Percentiles rank a stretch among this genome's conserved stretches.
These are phyloP conservation scores for Tapirus indicus DNA, from an alignment of 2,797 vertebrate genomes.

Conservation along the genomic window DNA sequence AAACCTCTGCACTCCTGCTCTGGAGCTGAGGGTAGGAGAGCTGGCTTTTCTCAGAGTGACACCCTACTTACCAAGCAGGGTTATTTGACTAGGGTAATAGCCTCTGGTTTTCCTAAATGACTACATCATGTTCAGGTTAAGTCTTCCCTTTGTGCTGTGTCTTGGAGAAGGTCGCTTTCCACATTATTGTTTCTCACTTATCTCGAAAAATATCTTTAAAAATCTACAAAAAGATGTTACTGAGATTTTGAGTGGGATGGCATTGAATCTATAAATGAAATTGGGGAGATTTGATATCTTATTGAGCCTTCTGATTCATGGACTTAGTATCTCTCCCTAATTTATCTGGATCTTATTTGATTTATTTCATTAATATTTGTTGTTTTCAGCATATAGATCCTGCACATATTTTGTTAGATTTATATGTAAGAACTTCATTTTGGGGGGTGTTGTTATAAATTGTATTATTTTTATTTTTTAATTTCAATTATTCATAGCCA, in stretches of 20 bases:
- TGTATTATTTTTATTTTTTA: background rate
- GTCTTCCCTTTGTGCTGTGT: background rate
- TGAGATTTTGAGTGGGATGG: background rate
- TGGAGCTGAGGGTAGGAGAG: background rate
- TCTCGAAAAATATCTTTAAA: background rate
- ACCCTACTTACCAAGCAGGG: background rate
- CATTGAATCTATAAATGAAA: constrained; percentile 14
- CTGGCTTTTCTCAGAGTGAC: background rate
- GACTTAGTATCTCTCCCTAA: background rate
- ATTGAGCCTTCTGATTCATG: background rate
- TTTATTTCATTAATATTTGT: background rate
- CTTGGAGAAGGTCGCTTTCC: background rate
- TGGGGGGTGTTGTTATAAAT: background rate
- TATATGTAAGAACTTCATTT: background rate
- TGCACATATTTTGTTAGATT: background rate
- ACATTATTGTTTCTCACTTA: background rate
- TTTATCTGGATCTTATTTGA: background rate
- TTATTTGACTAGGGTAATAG: background rate
- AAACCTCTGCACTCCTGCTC: background rate
- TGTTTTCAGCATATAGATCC: background rate
- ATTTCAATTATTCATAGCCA: background rate
- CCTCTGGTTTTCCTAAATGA: constrained; percentile 36
- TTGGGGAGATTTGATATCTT: background rate
- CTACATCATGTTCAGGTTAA: background rate
- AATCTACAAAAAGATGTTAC: background rate